Evolutionary conservation across 2,888 invertebrate species (phyloP), one percentile per base, ranked within the genome.

Genomic region (Hypomecis punctinalis): DNA sequence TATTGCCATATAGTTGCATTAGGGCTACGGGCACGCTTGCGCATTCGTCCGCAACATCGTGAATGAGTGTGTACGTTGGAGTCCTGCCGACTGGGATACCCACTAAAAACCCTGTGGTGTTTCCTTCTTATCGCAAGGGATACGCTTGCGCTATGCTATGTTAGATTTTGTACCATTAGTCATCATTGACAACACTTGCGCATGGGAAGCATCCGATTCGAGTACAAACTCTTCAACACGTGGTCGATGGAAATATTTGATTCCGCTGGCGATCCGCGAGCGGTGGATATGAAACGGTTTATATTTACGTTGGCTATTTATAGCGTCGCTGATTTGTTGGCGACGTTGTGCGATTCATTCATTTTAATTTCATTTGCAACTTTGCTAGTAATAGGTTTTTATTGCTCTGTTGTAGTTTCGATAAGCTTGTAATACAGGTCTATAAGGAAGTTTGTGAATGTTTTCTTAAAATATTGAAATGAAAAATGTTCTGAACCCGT

Each of bases 261-360:
- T 55, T 45, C 13, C 13, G 47, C n/a, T 36, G 36, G 33, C 47
- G 40, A 35, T 39, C 39, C 47, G 56, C 56, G n/a, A 39, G 47
- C 47, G 33, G 46, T n/a, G 33, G 10, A 56, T 56, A 47, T 56
- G 23, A 47, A 56, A 47, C 56, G 47, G 10, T n/a, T 47, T 56
- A 56, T 40, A 56, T 47, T 47, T 56, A 40, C 23, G 4, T 33
- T 11, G 23, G 13, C 37, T 47, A 56, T 56, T 56, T 47, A 39
- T 47, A 47, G 40, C 23, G 8, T 9, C 5, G 47, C 39, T 56
- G 56, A 47, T 56, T 56, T 56, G 56, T 56, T 33, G 33, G 47
- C 39, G 56, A 10, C 45, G 55, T 43, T 55, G 35, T 10, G 11
- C 54, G 10, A 46, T 46, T 37, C 46, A 55, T 55, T 46, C 43